These are phyloP conservation scores for Meleagris gallopavo DNA, from an alignment of 2,113 vertebrate species.

Conservation along the genomic window DNA sequence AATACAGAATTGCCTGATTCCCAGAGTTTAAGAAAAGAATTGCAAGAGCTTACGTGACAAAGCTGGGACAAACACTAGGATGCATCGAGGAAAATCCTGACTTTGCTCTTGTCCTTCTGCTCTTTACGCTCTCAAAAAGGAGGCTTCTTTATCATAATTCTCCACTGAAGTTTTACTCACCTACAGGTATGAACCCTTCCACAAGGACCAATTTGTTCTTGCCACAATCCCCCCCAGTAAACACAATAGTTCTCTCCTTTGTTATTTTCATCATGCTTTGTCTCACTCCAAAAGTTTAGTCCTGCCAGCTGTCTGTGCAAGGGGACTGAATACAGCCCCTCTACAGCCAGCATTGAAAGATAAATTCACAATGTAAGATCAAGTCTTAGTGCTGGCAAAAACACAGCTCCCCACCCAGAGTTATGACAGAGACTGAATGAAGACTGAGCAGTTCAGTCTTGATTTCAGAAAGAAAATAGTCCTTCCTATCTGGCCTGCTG, in stretches of 20 bases:
- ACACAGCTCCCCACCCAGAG: background rate
- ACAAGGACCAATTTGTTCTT: background rate
- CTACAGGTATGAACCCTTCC: background rate
- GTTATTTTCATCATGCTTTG: background rate
- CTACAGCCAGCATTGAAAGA: background rate
- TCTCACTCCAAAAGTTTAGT: background rate
- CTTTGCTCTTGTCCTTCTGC: background rate
- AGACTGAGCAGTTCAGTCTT: background rate
- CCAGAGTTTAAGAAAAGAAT: slow-evolving; percentile 37
- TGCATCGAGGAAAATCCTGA: background rate
- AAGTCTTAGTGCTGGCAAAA: background rate
- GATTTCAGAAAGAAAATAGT: background rate
- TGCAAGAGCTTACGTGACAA: background rate
- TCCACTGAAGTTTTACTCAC: background rate
- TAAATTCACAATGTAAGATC: background rate
- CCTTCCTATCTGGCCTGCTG: background rate
- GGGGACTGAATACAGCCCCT: background rate
- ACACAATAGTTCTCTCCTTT: background rate
- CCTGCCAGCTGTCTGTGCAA: background rate
- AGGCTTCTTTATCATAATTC: background rate
- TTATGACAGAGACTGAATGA: slow-evolving; percentile 26
- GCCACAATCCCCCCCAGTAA: background rate
- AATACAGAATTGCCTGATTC: slow-evolving; percentile 16
- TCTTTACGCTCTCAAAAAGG: background rate
- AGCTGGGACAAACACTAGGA: background rate